A percentile compares a stretch with the other conserved stretches of the same genome.
phyloP scores from a whole-genome alignment of 2,113 vertebrate genomes.

The Lamprotornis superbus region DNA sequence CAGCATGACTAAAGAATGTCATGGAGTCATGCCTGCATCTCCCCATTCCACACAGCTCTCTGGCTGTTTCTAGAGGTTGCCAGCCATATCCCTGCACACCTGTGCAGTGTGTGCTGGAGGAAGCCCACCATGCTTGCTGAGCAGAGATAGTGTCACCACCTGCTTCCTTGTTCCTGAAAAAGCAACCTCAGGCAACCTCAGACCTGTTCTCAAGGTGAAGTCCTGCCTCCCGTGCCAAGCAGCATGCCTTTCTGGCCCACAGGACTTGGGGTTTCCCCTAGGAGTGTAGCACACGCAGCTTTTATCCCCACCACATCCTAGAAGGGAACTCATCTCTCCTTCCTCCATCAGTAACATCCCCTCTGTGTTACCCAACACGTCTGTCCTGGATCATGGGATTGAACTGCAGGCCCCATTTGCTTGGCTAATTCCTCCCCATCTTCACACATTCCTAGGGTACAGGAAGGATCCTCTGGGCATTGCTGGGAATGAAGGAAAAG shows the following conservation, averaged over 20 bases:
- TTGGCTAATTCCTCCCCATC: neutral
- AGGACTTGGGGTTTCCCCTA: neutral
- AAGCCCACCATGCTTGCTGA: neutral
- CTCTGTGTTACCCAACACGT: accelerated
- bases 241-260: neutral
- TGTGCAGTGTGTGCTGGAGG: neutral
- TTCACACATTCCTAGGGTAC: neutral
- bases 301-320: neutral
- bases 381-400: neutral
- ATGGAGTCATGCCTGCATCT: accelerated
- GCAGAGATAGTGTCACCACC: neutral
- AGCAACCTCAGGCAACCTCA: neutral
- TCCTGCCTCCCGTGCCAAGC: neutral
- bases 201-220: neutral
- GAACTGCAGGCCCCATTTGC: neutral
- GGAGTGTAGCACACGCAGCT: neutral
- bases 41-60: neutral
- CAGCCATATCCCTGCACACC: neutral
- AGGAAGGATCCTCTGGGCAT: neutral
- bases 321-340: neutral
- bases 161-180: neutral
- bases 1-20: neutral
- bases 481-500: neutral
- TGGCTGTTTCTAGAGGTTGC: neutral
- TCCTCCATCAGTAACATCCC: neutral